These are phyloP conservation scores for Melipona beecheii DNA, from an alignment of 2,888 invertebrate species.

Conservation along the genomic window DNA sequence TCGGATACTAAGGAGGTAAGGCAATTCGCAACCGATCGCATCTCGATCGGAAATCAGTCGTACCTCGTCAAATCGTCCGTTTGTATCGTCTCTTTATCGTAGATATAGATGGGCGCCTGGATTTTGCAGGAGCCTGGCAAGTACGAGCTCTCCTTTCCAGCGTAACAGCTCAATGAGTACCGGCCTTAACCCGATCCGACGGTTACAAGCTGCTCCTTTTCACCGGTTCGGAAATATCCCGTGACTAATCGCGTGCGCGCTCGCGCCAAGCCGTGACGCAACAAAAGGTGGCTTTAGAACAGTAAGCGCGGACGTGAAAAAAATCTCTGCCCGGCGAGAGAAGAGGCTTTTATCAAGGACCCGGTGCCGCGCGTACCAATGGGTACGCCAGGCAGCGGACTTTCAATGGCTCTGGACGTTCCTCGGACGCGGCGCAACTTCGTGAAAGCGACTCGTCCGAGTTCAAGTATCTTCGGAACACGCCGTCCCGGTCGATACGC, in stretches of 20 bases:
- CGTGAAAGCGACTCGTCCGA: slow-evolving; percentile 5
- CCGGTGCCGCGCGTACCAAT: slow-evolving; percentile 1
- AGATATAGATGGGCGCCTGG: slow-evolving; percentile 22
- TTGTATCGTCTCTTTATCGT: slow-evolving; percentile 36
- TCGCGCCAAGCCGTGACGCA: slow-evolving; percentile 51
- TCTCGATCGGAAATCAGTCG: not conserved
- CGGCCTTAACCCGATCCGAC: slow-evolving; percentile 63
- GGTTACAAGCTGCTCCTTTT: slow-evolving; percentile 47
- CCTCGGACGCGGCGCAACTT: not conserved
- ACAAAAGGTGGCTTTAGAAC: slow-evolving; percentile 46
- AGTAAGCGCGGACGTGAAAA: slow-evolving; percentile 18
- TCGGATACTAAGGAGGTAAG: not conserved
- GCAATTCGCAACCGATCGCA: slow-evolving; percentile 12
- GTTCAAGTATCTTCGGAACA: not conserved
- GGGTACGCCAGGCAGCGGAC: not conserved
- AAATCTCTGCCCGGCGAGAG: slow-evolving; percentile 1
- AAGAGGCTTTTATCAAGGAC: slow-evolving; percentile 17
- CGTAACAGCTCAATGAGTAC: slow-evolving; percentile 39
- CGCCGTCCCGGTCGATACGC: not conserved
- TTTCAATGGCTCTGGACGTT: not conserved
- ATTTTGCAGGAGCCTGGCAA: slow-evolving; percentile 44
- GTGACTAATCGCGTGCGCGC: slow-evolving; percentile 61
- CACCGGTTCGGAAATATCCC: slow-evolving; percentile 60
- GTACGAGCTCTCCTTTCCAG: slow-evolving; percentile 31
- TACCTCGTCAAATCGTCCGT: not conserved